Evolutionary conservation across 1,140 invertebrate species (phyloP).

Genomic region (Anoplophora glabripennis): DNA sequence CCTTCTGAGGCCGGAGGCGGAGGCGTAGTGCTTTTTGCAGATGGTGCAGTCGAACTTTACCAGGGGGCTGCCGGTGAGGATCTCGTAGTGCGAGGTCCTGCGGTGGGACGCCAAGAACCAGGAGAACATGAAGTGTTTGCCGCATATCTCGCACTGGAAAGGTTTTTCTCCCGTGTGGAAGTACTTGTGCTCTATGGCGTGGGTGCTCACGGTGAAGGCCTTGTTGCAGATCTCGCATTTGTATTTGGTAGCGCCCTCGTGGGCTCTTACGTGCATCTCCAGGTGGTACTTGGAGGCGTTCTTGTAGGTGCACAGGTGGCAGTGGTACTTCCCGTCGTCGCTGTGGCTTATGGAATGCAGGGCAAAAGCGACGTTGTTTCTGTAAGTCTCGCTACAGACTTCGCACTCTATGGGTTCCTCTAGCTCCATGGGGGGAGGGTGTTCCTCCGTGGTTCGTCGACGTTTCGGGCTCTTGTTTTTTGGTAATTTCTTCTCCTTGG

Average conservation of each 20-base stretch:
- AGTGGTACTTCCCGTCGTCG: conserved; percentile 45
- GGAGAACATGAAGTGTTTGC: conserved; percentile 51
- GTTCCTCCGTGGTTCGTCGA: conserved; percentile 33
- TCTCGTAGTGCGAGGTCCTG: conserved; percentile 45
- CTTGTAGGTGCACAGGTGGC: conserved; percentile 49
- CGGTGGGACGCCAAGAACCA: conserved; percentile 44
- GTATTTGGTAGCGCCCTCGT: conserved; percentile 51
- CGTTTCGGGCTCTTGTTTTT: conserved; percentile 12
- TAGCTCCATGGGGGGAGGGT: conserved; percentile 55
- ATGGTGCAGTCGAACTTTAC: conserved; percentile 45
- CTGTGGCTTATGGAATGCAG: conserved; percentile 44
- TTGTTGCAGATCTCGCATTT: conserved; percentile 54
- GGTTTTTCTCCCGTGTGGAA: conserved; percentile 60
- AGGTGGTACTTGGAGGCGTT: conserved; percentile 50
- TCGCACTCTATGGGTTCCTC: conserved; percentile 42
- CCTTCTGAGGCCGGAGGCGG: conserved; percentile 41
- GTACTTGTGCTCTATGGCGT: conserved; percentile 48
- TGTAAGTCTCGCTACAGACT: conserved; percentile 40
- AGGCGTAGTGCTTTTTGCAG: conserved; percentile 47
- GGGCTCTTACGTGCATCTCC: conserved; percentile 46
- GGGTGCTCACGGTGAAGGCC: conserved; percentile 52
- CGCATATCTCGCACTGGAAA: conserved; percentile 62
- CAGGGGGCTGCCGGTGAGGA: conserved; percentile 44
- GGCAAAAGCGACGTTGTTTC: conserved; percentile 38
- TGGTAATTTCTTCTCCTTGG: conserved; percentile 1